Conservation (phyloP, 2,113 vertebrate species). For the Hemibagrus wyckioides region DNA sequence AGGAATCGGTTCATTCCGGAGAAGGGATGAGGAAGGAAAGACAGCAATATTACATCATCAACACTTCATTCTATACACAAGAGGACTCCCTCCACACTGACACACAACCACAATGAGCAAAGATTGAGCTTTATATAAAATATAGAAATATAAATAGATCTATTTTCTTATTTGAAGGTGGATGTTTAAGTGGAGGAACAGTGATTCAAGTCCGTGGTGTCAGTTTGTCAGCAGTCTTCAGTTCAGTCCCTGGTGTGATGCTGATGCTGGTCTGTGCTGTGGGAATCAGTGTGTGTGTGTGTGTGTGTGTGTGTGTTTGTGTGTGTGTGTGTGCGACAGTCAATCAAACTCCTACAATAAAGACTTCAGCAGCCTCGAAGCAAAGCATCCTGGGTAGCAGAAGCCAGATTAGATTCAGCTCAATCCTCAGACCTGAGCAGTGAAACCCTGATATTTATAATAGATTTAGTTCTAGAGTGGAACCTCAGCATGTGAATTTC, state of each 20-base stretch:
- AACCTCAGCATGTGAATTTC: too few relatives aligned
- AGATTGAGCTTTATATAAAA: background rate
- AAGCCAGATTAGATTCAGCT: slow-evolving; percentile 58
- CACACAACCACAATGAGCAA: slow-evolving; percentile 52
- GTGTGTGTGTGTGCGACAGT: slow-evolving; percentile 7
- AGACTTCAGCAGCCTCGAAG: slow-evolving; percentile 18
- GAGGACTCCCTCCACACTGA: slow-evolving; percentile 52
- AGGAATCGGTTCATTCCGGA: background rate
- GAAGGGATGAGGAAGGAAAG: slow-evolving; percentile 54
- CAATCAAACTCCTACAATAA: slow-evolving; percentile 36
- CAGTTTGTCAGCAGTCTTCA: slow-evolving; percentile 40
- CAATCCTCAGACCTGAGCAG: slow-evolving; percentile 37
- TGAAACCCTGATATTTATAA: background rate
- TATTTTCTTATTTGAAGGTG: background rate
- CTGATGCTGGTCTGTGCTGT: slow-evolving; percentile 27
- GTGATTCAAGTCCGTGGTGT: slow-evolving; percentile 39
- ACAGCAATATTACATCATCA: slow-evolving; percentile 40
- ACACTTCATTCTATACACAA: slow-evolving; percentile 47
- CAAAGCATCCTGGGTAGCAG: slow-evolving; percentile 50
- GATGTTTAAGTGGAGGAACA: slow-evolving; percentile 11
- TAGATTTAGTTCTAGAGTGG: background rate
- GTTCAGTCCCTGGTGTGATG: slow-evolving; percentile 38
- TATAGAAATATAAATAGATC: background rate
- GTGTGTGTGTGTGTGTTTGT: slow-evolving; percentile 12
- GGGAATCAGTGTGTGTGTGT: slow-evolving; percentile 15